A percentile compares a stretch with the other conserved stretches of the same genome.
Evolutionary conservation across 2,888 invertebrate species (phyloP).

Genomic region (Sclerodermus sp.): DNA sequence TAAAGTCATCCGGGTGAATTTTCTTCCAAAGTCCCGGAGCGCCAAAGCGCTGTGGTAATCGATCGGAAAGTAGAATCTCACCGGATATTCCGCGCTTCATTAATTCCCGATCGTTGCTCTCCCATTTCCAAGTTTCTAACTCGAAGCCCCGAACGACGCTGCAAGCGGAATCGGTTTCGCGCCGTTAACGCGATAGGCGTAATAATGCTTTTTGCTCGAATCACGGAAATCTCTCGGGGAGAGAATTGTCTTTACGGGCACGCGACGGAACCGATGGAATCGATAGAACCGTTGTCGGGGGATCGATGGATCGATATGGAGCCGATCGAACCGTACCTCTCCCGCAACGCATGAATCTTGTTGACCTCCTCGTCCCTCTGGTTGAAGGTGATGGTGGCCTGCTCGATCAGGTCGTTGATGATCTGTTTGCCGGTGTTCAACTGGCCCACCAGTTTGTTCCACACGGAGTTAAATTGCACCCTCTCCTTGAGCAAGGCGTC

Average conservation of each 20-base stretch:
- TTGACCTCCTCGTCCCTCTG: slow-evolving; percentile 81
- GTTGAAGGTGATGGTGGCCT: slow-evolving; percentile 85
- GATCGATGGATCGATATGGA: too few species aligned
- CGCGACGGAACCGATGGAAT: too few species aligned
- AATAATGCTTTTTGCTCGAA: too few species aligned
- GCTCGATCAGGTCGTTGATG: slow-evolving; percentile 84
- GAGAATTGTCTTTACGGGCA: too few species aligned
- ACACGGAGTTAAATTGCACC: slow-evolving; percentile 78
- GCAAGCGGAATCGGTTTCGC: too few species aligned
- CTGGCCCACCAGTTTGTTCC: slow-evolving; percentile 76
- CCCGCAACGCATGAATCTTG: slow-evolving; percentile 79
- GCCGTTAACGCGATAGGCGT: too few species aligned
- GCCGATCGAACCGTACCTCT: slow-evolving; percentile 58
- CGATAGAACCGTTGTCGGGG: too few species aligned
- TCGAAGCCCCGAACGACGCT: not conserved
- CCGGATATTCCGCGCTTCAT: slow-evolving; percentile 22
- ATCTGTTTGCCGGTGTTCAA: slow-evolving; percentile 78
- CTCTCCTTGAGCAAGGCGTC: slow-evolving; percentile 82
- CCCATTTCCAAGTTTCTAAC: slow-evolving; percentile 27
- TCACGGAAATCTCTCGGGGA: too few species aligned
- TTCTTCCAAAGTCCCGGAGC: too few species aligned
- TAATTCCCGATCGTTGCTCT: slow-evolving; percentile 16
- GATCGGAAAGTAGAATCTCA: not conserved
- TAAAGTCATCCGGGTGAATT: too few species aligned
- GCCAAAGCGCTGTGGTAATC: too few species aligned